Evolutionary conservation across 1,140 invertebrate genomes (phyloP), one percentile per base, ranked within the genome.

Genomic region (Hylaeus volcanicus): DNA sequence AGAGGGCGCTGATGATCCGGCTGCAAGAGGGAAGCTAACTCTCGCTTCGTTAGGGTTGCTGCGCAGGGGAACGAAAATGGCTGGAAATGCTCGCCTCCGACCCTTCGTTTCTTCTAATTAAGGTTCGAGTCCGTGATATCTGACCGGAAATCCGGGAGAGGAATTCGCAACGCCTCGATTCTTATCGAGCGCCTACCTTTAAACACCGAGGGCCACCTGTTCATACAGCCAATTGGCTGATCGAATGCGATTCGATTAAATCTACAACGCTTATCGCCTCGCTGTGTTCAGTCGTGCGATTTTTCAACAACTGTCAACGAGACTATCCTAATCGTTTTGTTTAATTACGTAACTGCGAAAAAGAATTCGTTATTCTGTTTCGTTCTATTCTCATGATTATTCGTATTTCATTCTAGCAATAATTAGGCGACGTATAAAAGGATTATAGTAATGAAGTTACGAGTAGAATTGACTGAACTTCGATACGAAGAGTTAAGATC

Each of bases 31-130:
- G 53, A 69, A 58, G 5, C 45, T 9, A 15, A 12, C 64, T 56
- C 76, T 58, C 61, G 63, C 12, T 11, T 60, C 48, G 63, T 60
- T 60, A 37, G 39, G 39, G 43, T 39, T 1, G 48, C 41, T 11
- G 64, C n/a, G n/a, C 6, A 12, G 66, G 37, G 45, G 69, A 69
- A 69, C 73, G 55, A 63, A 15, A 72, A 26, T 55, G 64, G 64
- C 41, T 72, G 37, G 26, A 45, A 9, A 48, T 48, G 60, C 64
- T n/a, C n/a, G 48, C 51, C 63, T n/a, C 39, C 15, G 26, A 26
- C 61, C 58, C 79, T 74, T 85, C 83, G 64, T 74, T 83, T 85
- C 83, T 83, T 71, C 64, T 56, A 86, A 86, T 86, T 86, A 82
- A 86, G 51, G 63, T 48, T 37, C 15, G 5, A 12, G 53, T 12